These are phyloP conservation scores for Volucella inanis DNA, from an alignment of 2,888 invertebrate genomes.

Conservation along the genomic window DNA sequence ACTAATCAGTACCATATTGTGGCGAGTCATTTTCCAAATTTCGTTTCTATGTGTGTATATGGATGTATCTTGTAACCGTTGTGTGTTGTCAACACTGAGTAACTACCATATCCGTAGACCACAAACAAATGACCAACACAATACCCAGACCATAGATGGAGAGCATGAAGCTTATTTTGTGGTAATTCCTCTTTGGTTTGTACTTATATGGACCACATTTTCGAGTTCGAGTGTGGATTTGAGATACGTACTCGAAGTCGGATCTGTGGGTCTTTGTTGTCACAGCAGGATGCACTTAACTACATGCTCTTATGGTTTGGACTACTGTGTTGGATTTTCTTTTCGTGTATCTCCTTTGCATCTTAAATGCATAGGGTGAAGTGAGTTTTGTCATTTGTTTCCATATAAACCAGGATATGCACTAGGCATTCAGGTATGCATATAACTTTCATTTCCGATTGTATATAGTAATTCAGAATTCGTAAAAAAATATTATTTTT, in stretches of 20 bases:
- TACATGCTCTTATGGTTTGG: background rate
- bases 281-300: slow-evolving; percentile 10
- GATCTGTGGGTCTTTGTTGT: background rate
- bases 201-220: slow-evolving; percentile 35
- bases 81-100: slow-evolving; percentile 13
- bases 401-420: too few species aligned
- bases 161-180: slow-evolving; percentile 19
- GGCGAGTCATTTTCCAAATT: too few species aligned
- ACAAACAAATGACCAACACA: slow-evolving; percentile 49
- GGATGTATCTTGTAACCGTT: background rate
- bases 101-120: slow-evolving; percentile 10
- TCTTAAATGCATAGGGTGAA: background rate
- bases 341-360: slow-evolving; percentile 1
- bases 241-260: background rate
- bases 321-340: slow-evolving; percentile 11
- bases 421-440: too few species aligned
- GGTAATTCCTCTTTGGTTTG: slow-evolving; percentile 7
- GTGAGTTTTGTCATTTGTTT: background rate
- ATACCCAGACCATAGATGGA: background rate
- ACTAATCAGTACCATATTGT: too few species aligned
- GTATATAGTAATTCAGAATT: too few species aligned
- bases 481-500: too few species aligned
- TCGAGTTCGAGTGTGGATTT: slow-evolving; percentile 11
- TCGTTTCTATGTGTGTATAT: too few species aligned
- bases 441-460: too few species aligned